A percentile compares a stretch with the other conserved stretches of the same genome.
These are phyloP conservation scores for Teleogryllus occipitalis DNA, from an alignment of 1,140 invertebrate genomes.

Conservation along the genomic window DNA sequence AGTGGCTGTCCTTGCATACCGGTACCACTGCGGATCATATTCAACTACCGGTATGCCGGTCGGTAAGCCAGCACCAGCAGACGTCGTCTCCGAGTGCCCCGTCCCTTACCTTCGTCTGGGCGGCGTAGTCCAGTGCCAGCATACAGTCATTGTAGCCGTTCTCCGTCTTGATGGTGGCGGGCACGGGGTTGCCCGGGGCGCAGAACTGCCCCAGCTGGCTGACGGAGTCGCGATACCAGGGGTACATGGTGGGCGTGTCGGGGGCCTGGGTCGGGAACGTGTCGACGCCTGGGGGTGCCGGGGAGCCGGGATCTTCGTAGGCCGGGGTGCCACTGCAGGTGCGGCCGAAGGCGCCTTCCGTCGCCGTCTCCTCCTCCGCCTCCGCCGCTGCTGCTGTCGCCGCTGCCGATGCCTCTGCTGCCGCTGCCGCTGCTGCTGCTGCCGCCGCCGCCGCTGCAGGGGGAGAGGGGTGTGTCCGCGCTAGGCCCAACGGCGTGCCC, in stretches of 20 bases:
- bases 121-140: constrained; percentile 58
- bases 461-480: background rate
- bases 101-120: constrained; percentile 53
- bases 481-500: background rate
- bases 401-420: background rate
- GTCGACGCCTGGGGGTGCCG: background rate
- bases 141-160: constrained; percentile 64
- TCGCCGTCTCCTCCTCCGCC: background rate
- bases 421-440: background rate
- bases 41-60: background rate
- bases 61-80: background rate
- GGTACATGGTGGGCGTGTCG: constrained; percentile 46
- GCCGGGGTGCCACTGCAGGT: background rate
- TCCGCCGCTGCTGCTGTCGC: background rate
- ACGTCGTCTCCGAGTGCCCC: background rate
- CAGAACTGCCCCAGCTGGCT: constrained; percentile 41
- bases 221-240: constrained; percentile 60
- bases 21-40: background rate
- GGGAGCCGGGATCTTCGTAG: background rate
- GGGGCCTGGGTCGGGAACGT: background rate
- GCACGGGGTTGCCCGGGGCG: constrained; percentile 40
- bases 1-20: background rate
- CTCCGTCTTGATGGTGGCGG: constrained; percentile 54
- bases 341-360: no score
- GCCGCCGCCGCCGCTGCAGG: no score